Conservation (phyloP, 2,113 vertebrate genomes). For the Gallinago jamesoni region DNA sequence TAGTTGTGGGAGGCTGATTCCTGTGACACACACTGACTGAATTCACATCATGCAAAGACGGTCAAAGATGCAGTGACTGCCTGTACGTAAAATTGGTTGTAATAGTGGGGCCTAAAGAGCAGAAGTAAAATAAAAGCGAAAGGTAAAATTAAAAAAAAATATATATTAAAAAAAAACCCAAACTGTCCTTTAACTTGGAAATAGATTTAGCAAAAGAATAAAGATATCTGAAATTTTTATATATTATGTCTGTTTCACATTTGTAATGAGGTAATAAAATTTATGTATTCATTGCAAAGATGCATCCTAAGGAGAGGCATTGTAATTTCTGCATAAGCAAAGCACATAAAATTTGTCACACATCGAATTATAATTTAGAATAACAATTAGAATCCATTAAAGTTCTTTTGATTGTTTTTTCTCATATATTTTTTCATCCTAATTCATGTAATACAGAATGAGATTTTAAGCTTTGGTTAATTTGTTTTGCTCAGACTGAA, state of each 20-base stretch:
- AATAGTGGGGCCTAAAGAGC: not conserved
- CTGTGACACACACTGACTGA: not conserved
- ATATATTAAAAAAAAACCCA: fast-evolving
- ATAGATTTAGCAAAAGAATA: not conserved
- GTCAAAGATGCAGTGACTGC: not conserved
- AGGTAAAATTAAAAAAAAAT: not conserved
- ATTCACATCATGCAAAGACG: not conserved
- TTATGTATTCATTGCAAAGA: not conserved
- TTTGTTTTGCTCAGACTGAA: constrained; percentile 8
- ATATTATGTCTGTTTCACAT: not conserved
- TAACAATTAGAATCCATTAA: constrained; percentile 11
- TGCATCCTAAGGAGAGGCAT: not conserved
- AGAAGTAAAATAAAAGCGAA: not conserved
- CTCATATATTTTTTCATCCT: not conserved
- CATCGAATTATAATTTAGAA: constrained; percentile 14
- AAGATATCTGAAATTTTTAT: not conserved
- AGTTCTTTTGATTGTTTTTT: not conserved
- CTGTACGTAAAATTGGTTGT: not conserved
- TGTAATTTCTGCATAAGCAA: constrained; percentile 31
- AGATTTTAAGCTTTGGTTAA: constrained; percentile 24
- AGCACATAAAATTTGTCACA: not conserved
- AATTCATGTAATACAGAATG: not conserved
- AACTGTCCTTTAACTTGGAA: not conserved
- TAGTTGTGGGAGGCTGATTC: not conserved
- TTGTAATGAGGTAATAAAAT: constrained; percentile 7